Conservation (phyloP, 2,797 vertebrate genomes). For the Micrastur ruficollis region DNA sequence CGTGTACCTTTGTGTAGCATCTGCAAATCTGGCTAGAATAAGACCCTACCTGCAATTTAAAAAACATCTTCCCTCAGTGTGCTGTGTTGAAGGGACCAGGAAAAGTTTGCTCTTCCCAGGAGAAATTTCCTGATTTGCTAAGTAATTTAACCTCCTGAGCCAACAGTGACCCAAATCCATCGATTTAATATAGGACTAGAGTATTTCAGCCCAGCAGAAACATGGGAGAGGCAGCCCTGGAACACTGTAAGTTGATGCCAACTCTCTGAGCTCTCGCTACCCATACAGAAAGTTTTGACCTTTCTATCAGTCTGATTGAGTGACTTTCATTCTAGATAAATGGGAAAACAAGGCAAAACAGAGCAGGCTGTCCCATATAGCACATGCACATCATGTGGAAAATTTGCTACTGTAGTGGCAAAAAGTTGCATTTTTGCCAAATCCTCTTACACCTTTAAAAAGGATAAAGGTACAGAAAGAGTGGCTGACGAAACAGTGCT, state of each 20-base stretch:
- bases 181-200: not conserved
- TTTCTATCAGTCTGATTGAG: not conserved
- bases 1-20: not conserved
- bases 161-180: not conserved
- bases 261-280: not conserved
- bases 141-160: not conserved
- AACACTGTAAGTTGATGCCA: not conserved
- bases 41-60: not conserved
- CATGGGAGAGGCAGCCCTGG: not conserved
- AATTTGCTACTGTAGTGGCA: not conserved
- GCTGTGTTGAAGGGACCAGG: not conserved
- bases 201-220: not conserved
- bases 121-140: not conserved
- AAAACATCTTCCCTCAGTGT: not conserved
- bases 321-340: not conserved
- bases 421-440: not conserved
- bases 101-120: not conserved
- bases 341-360: not conserved
- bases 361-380: not conserved
- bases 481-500: not conserved
- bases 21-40: not conserved
- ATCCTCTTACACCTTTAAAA: not conserved
- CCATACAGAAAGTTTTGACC: not conserved
- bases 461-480: not conserved
- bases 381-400: not conserved